Base-by-base conservation (phyloP, 2,888 invertebrate species). In the Drosophila flavopinicola region DNA sequence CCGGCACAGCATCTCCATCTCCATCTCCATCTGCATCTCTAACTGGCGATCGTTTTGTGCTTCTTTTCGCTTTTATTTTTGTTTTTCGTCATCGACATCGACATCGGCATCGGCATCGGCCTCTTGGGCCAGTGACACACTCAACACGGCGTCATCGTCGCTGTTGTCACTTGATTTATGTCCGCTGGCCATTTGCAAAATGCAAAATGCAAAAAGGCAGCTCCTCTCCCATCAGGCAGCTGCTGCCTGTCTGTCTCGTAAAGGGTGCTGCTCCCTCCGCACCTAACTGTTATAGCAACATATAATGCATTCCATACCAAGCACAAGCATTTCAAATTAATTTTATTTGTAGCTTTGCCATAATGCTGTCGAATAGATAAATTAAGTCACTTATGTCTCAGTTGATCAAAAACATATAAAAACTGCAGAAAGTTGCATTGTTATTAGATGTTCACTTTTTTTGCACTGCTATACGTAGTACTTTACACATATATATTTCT, bases 141-240 rank as follows among this genome's bases (percentile, higher is more conserved):
- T 78, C 74, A 67, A 63, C 29, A 27, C 45, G 51, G 17, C 45
- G 25, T 53, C 75, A 56, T 15, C 64, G 35, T 60, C 20, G 13
- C 24, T 54, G n/a, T 44, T 77, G 67, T 75, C 75, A 71, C 67
- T 68, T 77, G 77, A 64, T 82, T 80, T 78, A 79, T 67, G 80
- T 54, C 38, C 48, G 39, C 59, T 33, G 52, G 30, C 48, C 35
- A 58, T 72, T 57, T 51, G 66, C 32, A n/a, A 24, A 66, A 32
- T 6, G 13, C 11, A 11, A n/a, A n/a, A n/a, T n/a, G n/a, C n/a
- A n/a, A n/a, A n/a, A n/a, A n/a, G n/a, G 7, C 20, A 29, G n/a
- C 17, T 1, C 1, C 29, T 13, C 15, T 9, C 23, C 23, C 7
- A 3, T 11, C 37, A 17, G 3, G 20, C 23, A 13, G 3, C 17